Conservation (phyloP, 2,888 invertebrate species). For the Euzophera pinguis region DNA sequence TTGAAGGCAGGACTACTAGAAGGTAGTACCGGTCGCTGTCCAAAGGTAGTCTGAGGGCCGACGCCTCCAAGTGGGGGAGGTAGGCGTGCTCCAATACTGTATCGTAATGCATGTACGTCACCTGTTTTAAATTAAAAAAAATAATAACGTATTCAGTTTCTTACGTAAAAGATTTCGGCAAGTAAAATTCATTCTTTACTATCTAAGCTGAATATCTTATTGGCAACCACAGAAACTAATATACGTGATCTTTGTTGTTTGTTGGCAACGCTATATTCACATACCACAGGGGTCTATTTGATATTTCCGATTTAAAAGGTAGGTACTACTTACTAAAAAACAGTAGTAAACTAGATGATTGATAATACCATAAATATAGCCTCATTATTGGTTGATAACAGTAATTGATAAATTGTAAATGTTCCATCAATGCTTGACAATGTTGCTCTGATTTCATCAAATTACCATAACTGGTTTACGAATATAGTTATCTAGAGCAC, state of each 20-base stretch:
- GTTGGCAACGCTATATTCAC: too few species aligned
- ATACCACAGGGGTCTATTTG: too few species aligned
- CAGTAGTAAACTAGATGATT: too few species aligned
- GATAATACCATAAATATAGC: too few species aligned
- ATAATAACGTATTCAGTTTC: too few species aligned
- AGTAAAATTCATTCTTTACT: background rate
- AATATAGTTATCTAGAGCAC: background rate
- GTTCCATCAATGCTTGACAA: background rate
- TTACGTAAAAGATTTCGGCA: too few species aligned
- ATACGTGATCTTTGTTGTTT: too few species aligned
- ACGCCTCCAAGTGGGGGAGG: conserved; percentile 84
- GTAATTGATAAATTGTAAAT: background rate
- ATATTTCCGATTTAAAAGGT: too few species aligned
- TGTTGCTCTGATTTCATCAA: background rate
- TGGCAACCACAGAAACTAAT: too few species aligned
- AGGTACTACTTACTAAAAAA: too few species aligned
- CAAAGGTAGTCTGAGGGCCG: conserved; percentile 87
- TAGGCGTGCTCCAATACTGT: conserved; percentile 88
- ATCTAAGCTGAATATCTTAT: too few species aligned
- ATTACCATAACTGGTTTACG: conserved; percentile 1
- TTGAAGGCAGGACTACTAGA: conserved; percentile 85
- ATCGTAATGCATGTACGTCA: conserved; percentile 87
- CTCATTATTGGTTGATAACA: too few species aligned
- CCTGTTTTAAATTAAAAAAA: conserved; percentile 55
- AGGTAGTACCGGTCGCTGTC: conserved; percentile 90